These are phyloP conservation scores for Eristalis tenax DNA, from an alignment of 2,888 invertebrate species.

Conservation along the genomic window DNA sequence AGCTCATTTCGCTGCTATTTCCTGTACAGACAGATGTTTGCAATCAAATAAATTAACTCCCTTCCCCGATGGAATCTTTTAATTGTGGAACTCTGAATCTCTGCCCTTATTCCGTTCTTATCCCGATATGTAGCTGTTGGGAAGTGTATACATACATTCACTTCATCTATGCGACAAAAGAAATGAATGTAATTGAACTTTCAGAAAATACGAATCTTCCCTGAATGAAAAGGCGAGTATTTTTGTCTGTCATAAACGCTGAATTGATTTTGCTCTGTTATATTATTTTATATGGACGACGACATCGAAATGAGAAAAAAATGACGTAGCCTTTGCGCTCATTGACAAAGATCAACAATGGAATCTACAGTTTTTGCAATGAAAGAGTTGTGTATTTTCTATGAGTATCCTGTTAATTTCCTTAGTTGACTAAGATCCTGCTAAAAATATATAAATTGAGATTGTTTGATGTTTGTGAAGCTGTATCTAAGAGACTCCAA, in stretches of 20 bases:
- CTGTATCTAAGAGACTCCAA: too few species aligned
- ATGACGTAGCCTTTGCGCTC: too few species aligned
- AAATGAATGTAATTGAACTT: neutral
- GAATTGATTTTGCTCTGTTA: neutral
- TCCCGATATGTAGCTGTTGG: neutral
- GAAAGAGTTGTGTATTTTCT: too few species aligned
- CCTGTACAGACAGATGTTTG: conserved; percentile 28
- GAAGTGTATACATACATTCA: neutral
- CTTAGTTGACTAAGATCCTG: too few species aligned
- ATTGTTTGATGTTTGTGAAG: too few species aligned
- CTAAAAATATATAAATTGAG: too few species aligned
- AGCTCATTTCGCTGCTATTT: conserved; percentile 22
- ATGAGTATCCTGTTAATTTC: too few species aligned
- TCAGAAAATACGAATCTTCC: neutral
- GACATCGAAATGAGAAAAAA: too few species aligned
- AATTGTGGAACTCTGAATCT: conserved; percentile 16
- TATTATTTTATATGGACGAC: neutral
- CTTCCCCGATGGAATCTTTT: conserved; percentile 12
- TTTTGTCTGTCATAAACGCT: neutral
- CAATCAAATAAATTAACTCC: conserved; percentile 49
- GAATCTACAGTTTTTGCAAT: too few species aligned
- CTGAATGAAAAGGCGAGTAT: neutral
- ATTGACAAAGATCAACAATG: too few species aligned
- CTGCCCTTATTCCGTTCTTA: neutral
- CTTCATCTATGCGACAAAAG: neutral